Evolutionary conservation across 2,797 vertebrate genomes (phyloP).

Genomic region (Rousettus madagascariensis): DNA sequence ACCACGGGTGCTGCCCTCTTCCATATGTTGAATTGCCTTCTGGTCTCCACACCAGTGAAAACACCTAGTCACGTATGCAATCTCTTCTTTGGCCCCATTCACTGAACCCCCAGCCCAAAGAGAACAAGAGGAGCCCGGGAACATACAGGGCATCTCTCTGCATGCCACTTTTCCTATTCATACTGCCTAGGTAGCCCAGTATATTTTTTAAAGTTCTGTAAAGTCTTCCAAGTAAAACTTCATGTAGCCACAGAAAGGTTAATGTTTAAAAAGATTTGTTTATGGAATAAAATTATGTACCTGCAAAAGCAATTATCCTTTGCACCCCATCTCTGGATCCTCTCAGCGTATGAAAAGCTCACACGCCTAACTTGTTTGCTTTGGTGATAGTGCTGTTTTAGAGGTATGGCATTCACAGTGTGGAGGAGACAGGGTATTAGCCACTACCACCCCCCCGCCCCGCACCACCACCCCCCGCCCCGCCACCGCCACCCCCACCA

Average conservation of each 20-base stretch:
- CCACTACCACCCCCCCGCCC: neutral
- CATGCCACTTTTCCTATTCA: neutral
- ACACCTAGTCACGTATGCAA: neutral
- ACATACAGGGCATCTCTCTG: neutral
- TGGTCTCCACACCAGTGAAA: neutral
- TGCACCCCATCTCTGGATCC: neutral
- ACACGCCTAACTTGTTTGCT: neutral
- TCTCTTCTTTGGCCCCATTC: neutral
- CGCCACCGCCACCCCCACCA: too few species aligned
- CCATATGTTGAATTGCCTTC: neutral
- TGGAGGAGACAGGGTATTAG: neutral
- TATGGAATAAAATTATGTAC: neutral
- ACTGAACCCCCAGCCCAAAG: neutral
- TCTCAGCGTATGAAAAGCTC: neutral
- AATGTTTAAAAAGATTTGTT: neutral
- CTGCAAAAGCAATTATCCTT: neutral
- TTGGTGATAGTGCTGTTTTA: neutral
- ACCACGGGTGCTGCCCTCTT: neutral
- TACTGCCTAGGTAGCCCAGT: neutral
- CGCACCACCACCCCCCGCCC: too few species aligned
- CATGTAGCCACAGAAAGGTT: neutral
- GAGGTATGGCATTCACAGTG: neutral
- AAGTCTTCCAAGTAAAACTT: constrained; percentile 29
- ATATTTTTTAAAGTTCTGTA: neutral
- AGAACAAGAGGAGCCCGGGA: neutral